Evolutionary conservation across 2,113 vertebrate genomes (phyloP), one percentile per base, ranked within the genome.

Genomic region (Hassar affinis): DNA sequence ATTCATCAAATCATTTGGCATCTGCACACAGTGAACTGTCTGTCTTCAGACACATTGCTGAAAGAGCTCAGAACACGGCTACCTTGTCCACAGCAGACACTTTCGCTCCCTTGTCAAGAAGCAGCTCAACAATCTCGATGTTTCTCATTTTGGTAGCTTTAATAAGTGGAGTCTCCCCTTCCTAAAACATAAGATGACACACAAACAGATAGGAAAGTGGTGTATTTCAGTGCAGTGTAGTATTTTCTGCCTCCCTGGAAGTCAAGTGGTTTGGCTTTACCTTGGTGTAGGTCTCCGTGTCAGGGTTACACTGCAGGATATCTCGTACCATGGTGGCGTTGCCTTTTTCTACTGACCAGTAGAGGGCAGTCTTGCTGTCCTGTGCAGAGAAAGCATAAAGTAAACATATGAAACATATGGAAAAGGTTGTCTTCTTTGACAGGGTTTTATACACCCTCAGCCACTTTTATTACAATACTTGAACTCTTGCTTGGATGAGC

Each of bases 101-200:
- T 64, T 96, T 99, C 14, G 97, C 98, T 80, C 97, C 97, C 93
- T 98, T 99, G 89, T 99, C 97, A 76, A 99, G 92, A 86, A 99
- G 92, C 22, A 97, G 96, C 87, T 99, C 97, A 59, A 99, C 98
- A 51, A 99, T 95, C 86, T 99, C 98, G 86, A 99, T 97, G 86
- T 96, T 98, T 89, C 98, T 96, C 97, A 99, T 99, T 91, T 99
- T 99, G 69, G 98, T 99, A 57, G 97, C 97, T 92, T 99, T 99
- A 90, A 99, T 99, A 75, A 99, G 96, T 0, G 98, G 96, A 3
- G 97, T 98, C 89, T 99, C 98, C 30, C 96, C 97, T 7, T 99
- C 98, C 98, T 99, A 84, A 69, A 57, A 14, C 59, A 75, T 88
- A 86, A 78, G 0, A 80, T 14, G 9, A 56, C 49, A 27, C 72